Conservation (phyloP, 2,888 invertebrate genomes). For the Adineta ricciae region DNA sequence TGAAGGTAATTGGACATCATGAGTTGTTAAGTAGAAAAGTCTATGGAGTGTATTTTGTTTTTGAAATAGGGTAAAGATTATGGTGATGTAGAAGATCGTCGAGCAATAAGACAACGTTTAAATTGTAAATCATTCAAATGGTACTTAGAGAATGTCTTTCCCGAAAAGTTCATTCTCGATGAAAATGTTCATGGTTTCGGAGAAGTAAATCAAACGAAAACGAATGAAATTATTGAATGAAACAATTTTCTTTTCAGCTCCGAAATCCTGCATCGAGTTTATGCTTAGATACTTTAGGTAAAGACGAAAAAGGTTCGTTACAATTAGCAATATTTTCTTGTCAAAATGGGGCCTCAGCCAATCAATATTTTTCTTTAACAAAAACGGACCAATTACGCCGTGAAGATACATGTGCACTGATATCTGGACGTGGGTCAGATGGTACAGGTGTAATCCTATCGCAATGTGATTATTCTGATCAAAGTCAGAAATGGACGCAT, state of each 20-base stretch:
- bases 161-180: constrained; percentile 78
- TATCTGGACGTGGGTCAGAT: constrained; percentile 36
- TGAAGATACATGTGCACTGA: constrained; percentile 43
- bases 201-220: constrained; percentile 35
- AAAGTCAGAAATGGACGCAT: constrained; percentile 46
- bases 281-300: constrained; percentile 48
- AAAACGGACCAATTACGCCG: constrained; percentile 42
- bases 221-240: too few relatives aligned
- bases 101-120: constrained; percentile 65
- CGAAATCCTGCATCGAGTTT: constrained; percentile 44
- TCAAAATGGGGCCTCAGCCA: constrained; percentile 47
- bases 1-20: constrained; percentile 48
- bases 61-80: constrained; percentile 53
- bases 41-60: constrained; percentile 32
- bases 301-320: constrained; percentile 45
- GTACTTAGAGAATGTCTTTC: constrained; percentile 78
- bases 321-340: constrained; percentile 44
- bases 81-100: constrained; percentile 71
- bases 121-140: constrained; percentile 81
- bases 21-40: constrained; percentile 11
- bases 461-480: constrained; percentile 40
- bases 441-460: constrained; percentile 39
- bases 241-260: constrained; percentile 39
- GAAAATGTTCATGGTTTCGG: constrained; percentile 70
- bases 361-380: constrained; percentile 40